phyloP scores from a whole-genome alignment of 2,113 vertebrate genomes.

The Nycticorax nycticorax region DNA sequence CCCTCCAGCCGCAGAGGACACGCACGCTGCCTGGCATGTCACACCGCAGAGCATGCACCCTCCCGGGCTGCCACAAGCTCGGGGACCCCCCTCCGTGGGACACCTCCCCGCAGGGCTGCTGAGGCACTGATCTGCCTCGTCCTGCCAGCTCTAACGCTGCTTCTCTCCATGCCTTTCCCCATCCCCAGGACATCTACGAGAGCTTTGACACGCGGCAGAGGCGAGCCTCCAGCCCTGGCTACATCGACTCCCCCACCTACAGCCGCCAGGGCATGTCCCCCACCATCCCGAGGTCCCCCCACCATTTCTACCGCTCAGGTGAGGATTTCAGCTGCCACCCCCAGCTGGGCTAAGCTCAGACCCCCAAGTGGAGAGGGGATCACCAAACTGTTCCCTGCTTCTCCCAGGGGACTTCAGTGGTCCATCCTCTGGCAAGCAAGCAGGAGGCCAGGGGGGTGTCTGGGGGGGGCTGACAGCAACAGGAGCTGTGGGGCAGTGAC shows the following conservation, averaged over 20 bases:
- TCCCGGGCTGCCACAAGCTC: rapidly evolving
- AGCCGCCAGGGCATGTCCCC: slow-evolving; percentile 93
- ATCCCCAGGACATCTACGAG: slow-evolving; percentile 88
- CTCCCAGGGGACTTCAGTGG: not conserved
- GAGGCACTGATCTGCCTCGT: not conserved
- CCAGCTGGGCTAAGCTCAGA: not conserved
- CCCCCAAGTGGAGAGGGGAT: rapidly evolving
- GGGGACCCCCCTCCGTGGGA: rapidly evolving
- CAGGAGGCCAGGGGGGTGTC: not conserved
- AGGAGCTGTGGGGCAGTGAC: not conserved
- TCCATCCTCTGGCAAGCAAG: not conserved
- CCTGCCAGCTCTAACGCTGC: not conserved
- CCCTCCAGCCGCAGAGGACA: not conserved
- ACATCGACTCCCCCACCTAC: slow-evolving; percentile 91
- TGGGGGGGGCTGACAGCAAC: rapidly evolving
- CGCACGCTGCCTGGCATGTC: rapidly evolving
- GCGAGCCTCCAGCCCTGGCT: slow-evolving; percentile 91
- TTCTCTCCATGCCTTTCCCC: not conserved
- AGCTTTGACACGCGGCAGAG: slow-evolving; percentile 89
- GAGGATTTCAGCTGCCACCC: slow-evolving; percentile 10
- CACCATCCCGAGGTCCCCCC: slow-evolving; percentile 89
- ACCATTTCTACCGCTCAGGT: slow-evolving; percentile 94
- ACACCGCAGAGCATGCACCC: not conserved
- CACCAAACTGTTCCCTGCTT: not conserved
- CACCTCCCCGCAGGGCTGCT: not conserved